Percentiles rank a stretch among this genome's conserved stretches.
These are phyloP conservation scores for Macrotus californicus DNA, from an alignment of 2,113 vertebrate genomes.

Conservation along the genomic window DNA sequence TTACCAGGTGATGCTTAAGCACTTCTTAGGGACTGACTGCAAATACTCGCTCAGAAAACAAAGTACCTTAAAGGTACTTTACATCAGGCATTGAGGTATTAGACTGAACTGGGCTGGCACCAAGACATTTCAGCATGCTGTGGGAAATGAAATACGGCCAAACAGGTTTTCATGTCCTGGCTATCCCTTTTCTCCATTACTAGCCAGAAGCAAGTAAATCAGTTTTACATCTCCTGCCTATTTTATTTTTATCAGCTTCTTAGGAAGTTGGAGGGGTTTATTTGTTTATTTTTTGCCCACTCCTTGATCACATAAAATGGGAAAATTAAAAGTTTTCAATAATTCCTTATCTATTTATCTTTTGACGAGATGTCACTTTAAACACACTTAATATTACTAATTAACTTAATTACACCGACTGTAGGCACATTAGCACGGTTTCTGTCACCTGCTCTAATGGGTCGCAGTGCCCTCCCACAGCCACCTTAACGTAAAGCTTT, in stretches of 20 bases:
- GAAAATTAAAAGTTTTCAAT: constrained; percentile 64
- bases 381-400: constrained; percentile 80
- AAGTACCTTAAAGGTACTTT: constrained; percentile 61
- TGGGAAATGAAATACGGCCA: constrained; percentile 75
- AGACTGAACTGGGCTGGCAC: constrained; percentile 66
- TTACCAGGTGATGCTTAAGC: constrained; percentile 49
- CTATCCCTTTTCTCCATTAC: constrained; percentile 72
- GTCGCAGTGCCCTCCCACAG: constrained; percentile 68
- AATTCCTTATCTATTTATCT: constrained; percentile 76
- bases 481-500: constrained; percentile 77
- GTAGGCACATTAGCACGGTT: constrained; percentile 78
- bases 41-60: constrained; percentile 61
- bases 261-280: constrained; percentile 66
- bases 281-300: constrained; percentile 40
- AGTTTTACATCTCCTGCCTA: constrained; percentile 57
- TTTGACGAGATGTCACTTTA: constrained; percentile 74
- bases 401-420: constrained; percentile 80
- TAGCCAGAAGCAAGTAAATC: constrained; percentile 68
- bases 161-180: constrained; percentile 69
- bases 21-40: constrained; percentile 51
- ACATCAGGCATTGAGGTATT: constrained; percentile 46
- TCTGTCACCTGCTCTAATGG: constrained; percentile 74
- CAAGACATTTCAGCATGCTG: constrained; percentile 73
- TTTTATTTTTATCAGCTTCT: constrained; percentile 75
- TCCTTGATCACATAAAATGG: constrained; percentile 67